Evolutionary conservation across 1,140 invertebrate species (phyloP).

Genomic region (Fopius arisanus): DNA sequence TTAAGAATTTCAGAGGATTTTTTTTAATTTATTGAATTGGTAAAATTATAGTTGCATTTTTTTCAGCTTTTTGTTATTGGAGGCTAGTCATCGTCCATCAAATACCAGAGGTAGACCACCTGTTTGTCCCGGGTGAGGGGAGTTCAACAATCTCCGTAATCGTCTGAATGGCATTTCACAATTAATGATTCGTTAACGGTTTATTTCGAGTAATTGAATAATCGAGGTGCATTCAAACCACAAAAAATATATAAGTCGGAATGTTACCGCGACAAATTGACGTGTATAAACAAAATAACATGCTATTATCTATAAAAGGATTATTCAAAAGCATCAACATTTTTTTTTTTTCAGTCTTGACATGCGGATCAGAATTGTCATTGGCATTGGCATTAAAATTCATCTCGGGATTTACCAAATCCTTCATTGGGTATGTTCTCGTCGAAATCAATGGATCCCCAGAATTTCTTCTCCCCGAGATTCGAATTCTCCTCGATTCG

Average conservation of each 20-base stretch:
- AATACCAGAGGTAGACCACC: neutral
- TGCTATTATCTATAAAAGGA: too few species aligned
- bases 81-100: neutral
- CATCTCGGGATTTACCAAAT: conserved; percentile 28
- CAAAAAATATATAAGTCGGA: neutral
- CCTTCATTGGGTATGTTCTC: conserved; percentile 57
- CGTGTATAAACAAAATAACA: neutral
- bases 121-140: neutral
- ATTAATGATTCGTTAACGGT: conserved; percentile 3
- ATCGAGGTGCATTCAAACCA: neutral
- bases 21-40: too few species aligned
- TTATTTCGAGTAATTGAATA: neutral
- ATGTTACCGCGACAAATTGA: neutral
- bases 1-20: too few species aligned
- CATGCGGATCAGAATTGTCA: neutral
- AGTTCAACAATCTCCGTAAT: conserved; percentile 9
- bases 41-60: neutral
- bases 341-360: neutral
- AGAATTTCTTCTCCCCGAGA: conserved; percentile 66
- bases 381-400: conserved; percentile 32
- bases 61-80: neutral
- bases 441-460: conserved; percentile 66
- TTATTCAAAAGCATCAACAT: too few species aligned
- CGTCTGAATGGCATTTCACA: neutral
- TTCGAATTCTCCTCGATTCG: conserved; percentile 60